Base-by-base conservation (phyloP, 2,113 vertebrate species). In the Numenius arquata region DNA sequence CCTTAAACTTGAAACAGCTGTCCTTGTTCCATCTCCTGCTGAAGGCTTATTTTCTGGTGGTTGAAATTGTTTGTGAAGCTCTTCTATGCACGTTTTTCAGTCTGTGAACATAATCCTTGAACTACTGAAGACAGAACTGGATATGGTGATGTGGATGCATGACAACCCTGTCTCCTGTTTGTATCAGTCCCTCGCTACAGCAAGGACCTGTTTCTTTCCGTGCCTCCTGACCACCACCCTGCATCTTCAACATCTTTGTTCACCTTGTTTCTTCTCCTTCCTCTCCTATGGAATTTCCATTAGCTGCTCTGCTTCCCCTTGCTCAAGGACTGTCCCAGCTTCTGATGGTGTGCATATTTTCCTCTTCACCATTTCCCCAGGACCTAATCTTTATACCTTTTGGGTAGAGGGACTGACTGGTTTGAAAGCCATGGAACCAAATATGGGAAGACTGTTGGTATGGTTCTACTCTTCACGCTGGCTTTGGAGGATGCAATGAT, bases 121-220 rank as follows among this genome's bases (percentile, higher is more conserved):
- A 20, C 38, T 81, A 4, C 38, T 6, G 18, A 73, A 53, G 59
- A 38, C 59, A 85, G 48, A 59, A 53, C 12, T 70, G 22, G 40
- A 63, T 17, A 3, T 48, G 32, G 38, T 0, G 1, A 40, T 48
- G n/a, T 3, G 21, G 52, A 5, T 47, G 8, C 10, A 5, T 50
- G 55, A 53, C 9, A 30, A 18, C 7, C 38, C 9, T 2, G 3
- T 58, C 36, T 88, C 26, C 34, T 61, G 40, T 71, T 91, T 67
- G 6, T 15, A 38, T 66, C 8, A 74, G 43, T 25, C 14, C 22
- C 29, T 68, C 0, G 1, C 61, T 82, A 55, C 3, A 53, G 30
- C 63, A 82, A 58, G 27, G n/a, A 15, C 52, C 40, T 34, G 6
- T 74, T 85, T 77, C 53, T 50, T 75, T 41, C 27, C 11, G 4